Base-by-base conservation (phyloP, 2,888 invertebrate species). In the Phyllotreta cruciferae region DNA sequence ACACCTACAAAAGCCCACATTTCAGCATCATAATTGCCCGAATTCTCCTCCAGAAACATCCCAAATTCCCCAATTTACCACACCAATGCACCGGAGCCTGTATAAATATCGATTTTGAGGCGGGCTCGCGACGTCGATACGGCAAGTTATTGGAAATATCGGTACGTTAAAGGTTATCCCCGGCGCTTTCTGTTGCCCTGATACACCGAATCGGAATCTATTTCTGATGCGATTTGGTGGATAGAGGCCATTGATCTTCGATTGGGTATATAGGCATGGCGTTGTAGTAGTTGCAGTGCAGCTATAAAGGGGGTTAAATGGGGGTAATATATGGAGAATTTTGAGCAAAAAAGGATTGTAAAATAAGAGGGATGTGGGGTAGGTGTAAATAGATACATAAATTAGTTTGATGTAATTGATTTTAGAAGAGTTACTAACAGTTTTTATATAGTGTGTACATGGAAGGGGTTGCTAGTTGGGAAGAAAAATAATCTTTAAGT, bases 91-190 rank as follows among this genome's bases (percentile, higher is more conserved):
- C 35, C 35, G 8, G 34, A 13, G 8, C 8, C 49, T 35, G 2
- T 14, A 7, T 10, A 10, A 14, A 34, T 58, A 58, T 58, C 50
- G 57, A 58, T 58, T 58, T 58, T 41, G 11, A 24, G 35, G 38
- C 24, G 41, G 24, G 13, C 24, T 13, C 54, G 36, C 35, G n/a
- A 11, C 50, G 10, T 58, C 36, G 50, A 62, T 42, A 55, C 10
- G 37, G 14, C 36, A 47, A 41, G 38, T 49, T 75, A 75, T 73
- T 63, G 73, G 71, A 73, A 75, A 73, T 74, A 74, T 73, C 66
- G 73, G 60, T 49, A 57, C 34, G 14, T 52, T 72, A 75, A 71
- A 66, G 70, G 74, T 74, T 75, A 72, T 71, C 74, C 70, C 66
- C 53, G 54, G 10, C 36, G 6, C 1, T 34, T 72, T 68, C 73